Conservation (phyloP, 2,797 vertebrate genomes). For the Danio choprae region DNA sequence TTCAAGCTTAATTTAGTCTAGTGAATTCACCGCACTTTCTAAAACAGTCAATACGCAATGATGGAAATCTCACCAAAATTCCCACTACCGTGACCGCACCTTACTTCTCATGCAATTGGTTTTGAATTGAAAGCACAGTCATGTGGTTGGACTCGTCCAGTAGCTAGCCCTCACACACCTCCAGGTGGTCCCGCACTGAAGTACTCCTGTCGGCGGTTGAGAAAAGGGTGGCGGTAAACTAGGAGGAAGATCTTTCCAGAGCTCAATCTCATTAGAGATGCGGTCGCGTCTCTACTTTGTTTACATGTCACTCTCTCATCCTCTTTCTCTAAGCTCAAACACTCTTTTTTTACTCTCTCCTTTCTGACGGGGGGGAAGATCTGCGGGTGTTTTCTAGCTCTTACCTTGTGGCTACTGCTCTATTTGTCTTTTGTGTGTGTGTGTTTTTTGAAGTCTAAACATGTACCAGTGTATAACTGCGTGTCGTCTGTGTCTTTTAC, state of each 20-base stretch:
- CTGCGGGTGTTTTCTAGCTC: conserved; percentile 65
- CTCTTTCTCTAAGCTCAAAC: conserved; percentile 57
- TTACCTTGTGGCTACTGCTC: conserved; percentile 69
- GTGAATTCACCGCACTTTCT: no score
- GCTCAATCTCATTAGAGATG: conserved; percentile 67
- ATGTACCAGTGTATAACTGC: conserved; percentile 71
- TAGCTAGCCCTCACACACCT: conserved; percentile 65
- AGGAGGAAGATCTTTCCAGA: conserved; percentile 63
- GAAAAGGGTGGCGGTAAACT: conserved; percentile 63
- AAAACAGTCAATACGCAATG: no score
- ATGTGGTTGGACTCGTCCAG: conserved; percentile 65
- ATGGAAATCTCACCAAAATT: no score
- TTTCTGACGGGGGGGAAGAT: conserved; percentile 52
- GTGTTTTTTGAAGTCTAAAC: conserved; percentile 69
- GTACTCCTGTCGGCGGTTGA: conserved; percentile 34
- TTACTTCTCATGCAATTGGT: background rate
- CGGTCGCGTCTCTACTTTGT: conserved; percentile 81
- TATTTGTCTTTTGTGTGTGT: conserved; percentile 65
- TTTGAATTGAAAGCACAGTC: conserved; percentile 11
- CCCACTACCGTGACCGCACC: no score
- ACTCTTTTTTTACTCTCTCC: conserved; percentile 52
- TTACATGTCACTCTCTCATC: conserved; percentile 68
- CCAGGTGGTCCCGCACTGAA: background rate
- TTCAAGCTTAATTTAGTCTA: no score
- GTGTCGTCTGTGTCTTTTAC: conserved; percentile 77